Evolutionary conservation across 2,888 invertebrate species (phyloP).

Genomic region (Creontiades dilutus): DNA sequence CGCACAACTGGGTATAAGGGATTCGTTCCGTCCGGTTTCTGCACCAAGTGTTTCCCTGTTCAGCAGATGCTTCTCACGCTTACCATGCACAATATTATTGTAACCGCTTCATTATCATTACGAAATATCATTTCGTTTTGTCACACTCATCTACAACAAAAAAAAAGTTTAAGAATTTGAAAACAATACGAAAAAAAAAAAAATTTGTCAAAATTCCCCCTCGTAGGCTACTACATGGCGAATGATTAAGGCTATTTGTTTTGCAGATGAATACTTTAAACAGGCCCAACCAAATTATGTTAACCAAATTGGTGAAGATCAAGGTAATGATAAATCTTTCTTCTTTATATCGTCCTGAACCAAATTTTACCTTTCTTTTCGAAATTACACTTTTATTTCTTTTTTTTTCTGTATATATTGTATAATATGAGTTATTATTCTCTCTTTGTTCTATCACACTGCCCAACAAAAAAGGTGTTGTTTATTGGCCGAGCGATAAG

Average conservation of each 20-base stretch:
- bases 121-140: slow-evolving; percentile 37
- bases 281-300: slow-evolving; percentile 74
- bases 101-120: slow-evolving; percentile 47
- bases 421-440: slow-evolving; percentile 36
- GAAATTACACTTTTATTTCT: neutral
- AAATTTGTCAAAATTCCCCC: slow-evolving; percentile 8
- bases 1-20: slow-evolving; percentile 48
- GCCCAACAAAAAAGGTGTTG: no score
- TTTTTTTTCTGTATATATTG: slow-evolving; percentile 33
- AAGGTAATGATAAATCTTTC: slow-evolving; percentile 73
- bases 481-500: no score
- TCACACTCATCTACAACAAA: neutral
- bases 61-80: slow-evolving; percentile 64
- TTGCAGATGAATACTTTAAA: slow-evolving; percentile 75
- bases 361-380: slow-evolving; percentile 58
- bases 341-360: slow-evolving; percentile 70
- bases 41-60: slow-evolving; percentile 66
- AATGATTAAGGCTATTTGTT: slow-evolving; percentile 75
- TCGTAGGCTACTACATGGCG: slow-evolving; percentile 72
- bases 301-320: slow-evolving; percentile 75
- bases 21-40: neutral
- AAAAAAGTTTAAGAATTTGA: neutral
- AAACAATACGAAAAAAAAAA: neutral
- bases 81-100: slow-evolving; percentile 48
- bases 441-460: slow-evolving; percentile 37